Conservation (phyloP, 2,888 invertebrate genomes). For the Scaptomyza parva region DNA sequence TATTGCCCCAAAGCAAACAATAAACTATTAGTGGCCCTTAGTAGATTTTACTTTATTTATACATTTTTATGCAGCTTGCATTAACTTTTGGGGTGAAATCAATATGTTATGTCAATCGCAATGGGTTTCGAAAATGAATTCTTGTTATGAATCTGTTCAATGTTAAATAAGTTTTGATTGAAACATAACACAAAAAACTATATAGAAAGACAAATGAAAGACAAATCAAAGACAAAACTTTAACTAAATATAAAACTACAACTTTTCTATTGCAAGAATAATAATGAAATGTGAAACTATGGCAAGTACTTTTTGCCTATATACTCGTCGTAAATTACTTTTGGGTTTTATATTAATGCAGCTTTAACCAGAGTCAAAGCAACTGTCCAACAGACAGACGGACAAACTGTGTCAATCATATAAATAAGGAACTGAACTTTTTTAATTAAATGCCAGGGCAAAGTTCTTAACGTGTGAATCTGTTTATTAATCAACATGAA, state of each 20-base stretch:
- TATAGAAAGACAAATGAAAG: background rate
- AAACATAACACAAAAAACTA: background rate
- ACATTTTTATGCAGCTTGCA: background rate
- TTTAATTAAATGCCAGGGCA: slow-evolving; percentile 51
- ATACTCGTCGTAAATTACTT: background rate
- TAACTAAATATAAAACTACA: background rate
- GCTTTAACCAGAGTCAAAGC: background rate
- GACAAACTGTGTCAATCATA: slow-evolving; percentile 20
- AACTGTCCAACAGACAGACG: background rate
- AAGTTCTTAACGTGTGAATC: slow-evolving; percentile 37
- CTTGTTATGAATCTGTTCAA: background rate
- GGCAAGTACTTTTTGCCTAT: background rate
- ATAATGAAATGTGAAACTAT: background rate
- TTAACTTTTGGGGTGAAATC: background rate
- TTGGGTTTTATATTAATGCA: background rate
- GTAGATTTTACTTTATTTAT: slow-evolving; percentile 24
- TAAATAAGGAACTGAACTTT: slow-evolving; percentile 46
- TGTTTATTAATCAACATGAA: slow-evolving; percentile 51
- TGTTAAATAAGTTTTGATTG: background rate
- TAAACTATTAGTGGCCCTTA: slow-evolving; percentile 53
- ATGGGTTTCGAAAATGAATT: no score
- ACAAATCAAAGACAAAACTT: background rate
- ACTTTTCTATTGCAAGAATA: slow-evolving; percentile 8
- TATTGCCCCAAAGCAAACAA: slow-evolving; percentile 1
- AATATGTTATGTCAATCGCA: background rate